Evolutionary conservation across 2,888 invertebrate genomes (phyloP).

Genomic region (Elaeidobius kamerunicus): DNA sequence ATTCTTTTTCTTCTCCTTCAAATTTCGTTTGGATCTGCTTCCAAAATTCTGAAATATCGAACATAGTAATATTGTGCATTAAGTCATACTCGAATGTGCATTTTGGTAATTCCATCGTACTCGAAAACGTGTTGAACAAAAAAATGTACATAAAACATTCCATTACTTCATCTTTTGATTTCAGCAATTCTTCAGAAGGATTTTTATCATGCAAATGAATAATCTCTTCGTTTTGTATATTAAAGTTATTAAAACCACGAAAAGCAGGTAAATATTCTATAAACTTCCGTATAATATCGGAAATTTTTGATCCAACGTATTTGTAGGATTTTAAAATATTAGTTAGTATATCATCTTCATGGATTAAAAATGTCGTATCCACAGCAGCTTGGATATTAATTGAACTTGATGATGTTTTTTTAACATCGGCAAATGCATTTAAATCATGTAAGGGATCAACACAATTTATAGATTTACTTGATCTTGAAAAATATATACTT

Average conservation of each 20-base stretch:
- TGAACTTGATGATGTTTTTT: not conserved
- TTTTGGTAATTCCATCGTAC: not conserved
- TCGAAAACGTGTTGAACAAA: conserved; percentile 30
- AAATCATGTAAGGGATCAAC: conserved; percentile 15
- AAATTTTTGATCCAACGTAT: conserved; percentile 30
- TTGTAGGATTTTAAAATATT: conserved; percentile 35
- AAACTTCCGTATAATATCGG: conserved; percentile 29
- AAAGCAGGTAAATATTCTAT: conserved; percentile 31
- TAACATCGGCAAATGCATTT: conserved; percentile 3
- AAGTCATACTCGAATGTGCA: conserved; percentile 9
- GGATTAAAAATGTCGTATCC: conserved; percentile 23
- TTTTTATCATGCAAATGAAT: conserved; percentile 32
- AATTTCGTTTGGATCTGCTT: conserved; percentile 14
- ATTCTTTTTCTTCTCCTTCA: not conserved
- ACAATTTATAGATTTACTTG: conserved; percentile 13
- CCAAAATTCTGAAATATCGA: conserved; percentile 14
- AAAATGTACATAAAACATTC: conserved; percentile 33
- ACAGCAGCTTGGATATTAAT: not conserved
- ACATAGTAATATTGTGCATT: conserved; percentile 28
- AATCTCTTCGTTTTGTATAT: conserved; percentile 21
- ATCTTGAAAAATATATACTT: conserved; percentile 7
- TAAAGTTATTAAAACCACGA: conserved; percentile 11
- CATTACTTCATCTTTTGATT: conserved; percentile 18
- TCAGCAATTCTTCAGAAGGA: conserved; percentile 17
- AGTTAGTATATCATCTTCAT: conserved; percentile 34